Base-by-base conservation (phyloP, 92 coral and sea anemone species). In the Muricea muricata region DNA sequence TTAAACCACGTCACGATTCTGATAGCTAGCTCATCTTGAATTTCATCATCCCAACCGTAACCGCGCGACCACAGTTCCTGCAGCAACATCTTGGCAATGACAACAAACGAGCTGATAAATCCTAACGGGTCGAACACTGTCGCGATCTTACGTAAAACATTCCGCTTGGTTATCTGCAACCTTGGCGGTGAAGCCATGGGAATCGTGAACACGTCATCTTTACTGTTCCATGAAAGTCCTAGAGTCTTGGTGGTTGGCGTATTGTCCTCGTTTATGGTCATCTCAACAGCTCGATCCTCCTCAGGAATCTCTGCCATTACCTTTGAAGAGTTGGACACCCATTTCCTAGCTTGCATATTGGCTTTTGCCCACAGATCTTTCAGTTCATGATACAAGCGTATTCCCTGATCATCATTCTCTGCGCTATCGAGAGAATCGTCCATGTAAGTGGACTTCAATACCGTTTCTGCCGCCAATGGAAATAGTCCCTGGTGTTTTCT, bases 321-420 rank as follows among this genome's bases (percentile, higher is more conserved):
- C 1, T 29, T 71, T 21, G 77, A 48, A 33, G 87, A 61, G 34
- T 89, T 84, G 24, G 89, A 89, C 11, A 84, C 60, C 89, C 85
- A 88, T 71, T 66, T 85, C 70, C 77, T 61, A 3, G 92, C 90
- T 40, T 85, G 56, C 89, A 89, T 89, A n/a, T 84, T 77, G 2
- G 86, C 86, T 42, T 7, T 7, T 7, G 8, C 14, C 86, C 86
- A 78, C 32, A 66, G 26, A 1, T 8, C 80, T 9, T 34, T 56
- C 40, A 89, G 70, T 50, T 89, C 81, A 7, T 48, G 54, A 68
- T 84, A 84, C 50, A 89, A 84, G 31, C 84, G 50, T 61, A 70
- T 72, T 14, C 92, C 84, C 7, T 68, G 25, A 34, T 87, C 32
- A 37, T 58, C n/a, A n/a, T n/a, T n/a, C n/a, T n/a, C n/a, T n/a